Evolutionary conservation across 2,113 vertebrate species (phyloP).

Genomic region (Oncorhynchus tshawytscha): DNA sequence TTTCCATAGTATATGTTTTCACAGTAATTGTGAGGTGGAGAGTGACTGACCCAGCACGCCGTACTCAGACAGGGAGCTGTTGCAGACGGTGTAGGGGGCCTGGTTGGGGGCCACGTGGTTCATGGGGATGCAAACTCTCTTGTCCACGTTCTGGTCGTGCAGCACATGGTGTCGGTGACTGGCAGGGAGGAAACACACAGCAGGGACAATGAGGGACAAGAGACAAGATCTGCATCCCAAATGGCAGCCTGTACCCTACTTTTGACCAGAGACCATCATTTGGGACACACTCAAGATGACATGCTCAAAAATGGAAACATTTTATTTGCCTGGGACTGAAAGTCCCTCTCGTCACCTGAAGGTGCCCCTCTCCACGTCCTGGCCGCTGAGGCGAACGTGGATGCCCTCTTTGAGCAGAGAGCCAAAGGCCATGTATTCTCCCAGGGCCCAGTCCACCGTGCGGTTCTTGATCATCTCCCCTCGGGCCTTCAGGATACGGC

Average conservation of each 20-base stretch:
- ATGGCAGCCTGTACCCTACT: too few relatives aligned
- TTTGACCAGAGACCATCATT: background rate
- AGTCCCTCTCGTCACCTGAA: conserved; percentile 82
- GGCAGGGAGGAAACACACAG: background rate
- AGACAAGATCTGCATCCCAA: background rate
- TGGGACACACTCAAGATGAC: background rate
- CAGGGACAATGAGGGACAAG: background rate
- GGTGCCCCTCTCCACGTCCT: conserved; percentile 95
- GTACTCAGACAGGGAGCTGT: conserved; percentile 94
- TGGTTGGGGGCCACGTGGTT: conserved; percentile 92
- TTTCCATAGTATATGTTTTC: background rate
- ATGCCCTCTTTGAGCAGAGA: conserved; percentile 94
- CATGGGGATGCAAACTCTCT: conserved; percentile 97
- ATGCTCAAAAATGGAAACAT: background rate
- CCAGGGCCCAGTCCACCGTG: conserved; percentile 94
- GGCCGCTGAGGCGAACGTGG: conserved; percentile 90
- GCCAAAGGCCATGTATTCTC: conserved; percentile 95
- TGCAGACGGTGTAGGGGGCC: conserved; percentile 96
- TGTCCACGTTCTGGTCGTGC: conserved; percentile 97
- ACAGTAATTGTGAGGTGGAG: background rate
- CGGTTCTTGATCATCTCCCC: conserved; percentile 87
- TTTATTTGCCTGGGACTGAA: too few relatives aligned
- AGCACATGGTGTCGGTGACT: conserved; percentile 97
- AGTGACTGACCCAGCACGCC: conserved; percentile 81
- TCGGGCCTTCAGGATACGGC: conserved; percentile 87